Evolutionary conservation across 2,113 vertebrate genomes (phyloP).

Genomic region (Corythaeola cristata): DNA sequence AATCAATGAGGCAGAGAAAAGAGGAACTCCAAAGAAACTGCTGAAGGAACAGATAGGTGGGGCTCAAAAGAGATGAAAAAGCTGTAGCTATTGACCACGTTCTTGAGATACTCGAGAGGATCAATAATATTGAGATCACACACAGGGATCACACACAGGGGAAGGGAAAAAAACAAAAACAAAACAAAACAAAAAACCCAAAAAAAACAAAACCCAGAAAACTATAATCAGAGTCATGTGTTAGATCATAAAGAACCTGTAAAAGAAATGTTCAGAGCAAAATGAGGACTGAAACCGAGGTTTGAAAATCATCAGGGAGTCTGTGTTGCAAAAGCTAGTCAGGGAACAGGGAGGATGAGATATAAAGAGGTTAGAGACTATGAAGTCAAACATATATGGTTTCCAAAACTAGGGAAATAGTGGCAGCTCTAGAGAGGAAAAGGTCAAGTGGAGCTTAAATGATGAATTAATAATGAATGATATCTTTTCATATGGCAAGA

Average conservation of each 20-base stretch:
- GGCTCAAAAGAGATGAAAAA: slow-evolving; percentile 10
- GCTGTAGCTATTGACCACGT: neutral
- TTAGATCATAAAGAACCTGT: neutral
- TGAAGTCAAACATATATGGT: neutral
- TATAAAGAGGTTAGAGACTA: neutral
- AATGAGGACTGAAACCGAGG: neutral
- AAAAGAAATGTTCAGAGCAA: neutral
- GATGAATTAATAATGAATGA: neutral
- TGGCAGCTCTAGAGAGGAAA: neutral
- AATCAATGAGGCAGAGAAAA: neutral
- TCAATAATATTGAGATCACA: slow-evolving; percentile 18
- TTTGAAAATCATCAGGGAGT: neutral
- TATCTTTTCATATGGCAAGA: neutral
- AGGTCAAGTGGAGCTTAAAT: neutral
- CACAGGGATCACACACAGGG: neutral
- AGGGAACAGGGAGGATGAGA: neutral
- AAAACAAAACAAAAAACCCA: too few species aligned
- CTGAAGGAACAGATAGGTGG: neutral
- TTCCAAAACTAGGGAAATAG: neutral
- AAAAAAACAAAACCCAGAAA: neutral
- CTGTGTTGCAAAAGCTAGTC: neutral
- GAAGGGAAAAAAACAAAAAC: neutral
- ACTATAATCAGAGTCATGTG: neutral
- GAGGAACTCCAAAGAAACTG: neutral
- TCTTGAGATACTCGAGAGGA: neutral